Percentiles rank a stretch among this genome's conserved stretches.
Conservation (phyloP, 1,140 invertebrate genomes). For the Heterodera schachtii region DNA sequence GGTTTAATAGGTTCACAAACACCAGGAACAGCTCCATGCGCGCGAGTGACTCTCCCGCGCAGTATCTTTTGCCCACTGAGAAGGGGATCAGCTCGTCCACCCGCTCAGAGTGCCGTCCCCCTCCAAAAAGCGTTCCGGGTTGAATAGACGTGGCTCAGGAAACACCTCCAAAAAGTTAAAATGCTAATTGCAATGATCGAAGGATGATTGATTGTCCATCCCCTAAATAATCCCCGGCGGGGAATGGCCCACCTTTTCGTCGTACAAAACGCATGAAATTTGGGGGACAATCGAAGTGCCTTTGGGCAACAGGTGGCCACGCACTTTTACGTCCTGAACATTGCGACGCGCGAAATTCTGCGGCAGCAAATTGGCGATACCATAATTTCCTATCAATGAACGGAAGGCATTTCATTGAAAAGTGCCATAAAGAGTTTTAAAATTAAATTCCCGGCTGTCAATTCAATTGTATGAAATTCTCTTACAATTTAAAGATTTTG, state of each 20-base stretch:
- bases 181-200: no score
- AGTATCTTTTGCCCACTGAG: slow-evolving; percentile 78
- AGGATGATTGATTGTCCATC: no score
- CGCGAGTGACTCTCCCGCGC: slow-evolving; percentile 69
- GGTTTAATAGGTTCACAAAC: slow-evolving; percentile 38
- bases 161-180: slow-evolving; percentile 29
- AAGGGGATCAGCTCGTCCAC: slow-evolving; percentile 87
- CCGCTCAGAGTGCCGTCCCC: slow-evolving; percentile 76
- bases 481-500: no score
- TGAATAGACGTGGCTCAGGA: slow-evolving; percentile 78
- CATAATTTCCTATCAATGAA: slow-evolving; percentile 27
- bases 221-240: neutral
- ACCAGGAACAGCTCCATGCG: slow-evolving; percentile 34
- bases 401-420: neutral
- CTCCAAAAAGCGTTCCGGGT: slow-evolving; percentile 79
- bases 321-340: slow-evolving; percentile 26
- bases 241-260: slow-evolving; percentile 35
- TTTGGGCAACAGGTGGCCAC: slow-evolving; percentile 31
- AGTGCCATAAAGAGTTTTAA: no score
- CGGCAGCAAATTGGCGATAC: slow-evolving; percentile 35
- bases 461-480: no score
- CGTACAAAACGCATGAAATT: slow-evolving; percentile 40
- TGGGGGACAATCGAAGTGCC: slow-evolving; percentile 36
- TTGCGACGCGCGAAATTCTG: slow-evolving; percentile 39
- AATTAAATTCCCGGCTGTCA: no score